Evolutionary conservation across 2,888 invertebrate species (phyloP), one percentile per base, ranked within the genome.

Genomic region (Helicoverpa assulta): DNA sequence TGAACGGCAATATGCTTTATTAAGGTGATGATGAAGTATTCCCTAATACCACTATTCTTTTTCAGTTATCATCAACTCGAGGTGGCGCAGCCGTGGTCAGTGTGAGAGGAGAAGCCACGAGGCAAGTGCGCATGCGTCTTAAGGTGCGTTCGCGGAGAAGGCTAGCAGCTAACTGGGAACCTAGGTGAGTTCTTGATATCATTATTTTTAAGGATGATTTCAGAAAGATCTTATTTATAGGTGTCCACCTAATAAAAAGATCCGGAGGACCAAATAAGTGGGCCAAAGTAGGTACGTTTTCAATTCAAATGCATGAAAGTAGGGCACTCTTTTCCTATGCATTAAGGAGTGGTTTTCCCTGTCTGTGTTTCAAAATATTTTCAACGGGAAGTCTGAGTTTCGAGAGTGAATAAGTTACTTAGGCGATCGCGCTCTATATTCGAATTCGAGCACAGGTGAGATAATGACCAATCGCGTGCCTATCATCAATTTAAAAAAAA

Each of bases 161-260:
- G 79, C 85, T 95, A 0, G 88, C 93, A 18, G 94, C 95, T 14
- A 95, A 93, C 78, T 95, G 95, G 95, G 95, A 95, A 74, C 91
- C 94, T 1, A 95, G 95, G 95, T 95, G 80, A 73, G 58, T 50
- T 21, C n/a, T 16, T 5, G 16, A 53, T 21, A 26, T 7, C 19
- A 47, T 47, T n/a, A 47, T n/a, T 2, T 47, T n/a, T 4, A n/a
- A 47, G 12, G 47, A 2, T 5, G n/a, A 47, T 47, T 6, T 1
- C 12, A 14, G n/a, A 47, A 47, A 47, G 1, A 47, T n/a, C 0
- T 4, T 14, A 40, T 14, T 14, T 40, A 43, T 6, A 47, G 47
- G n/a, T n/a, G 5, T 47, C 1, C 1, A 47, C 6, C n/a, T 47
- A 47, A 26, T 26, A 26, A 12, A 12, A 16, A 47, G 0, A 47